Evolutionary conservation across 2,113 vertebrate species (phyloP).

Genomic region (Arizona elegans): DNA sequence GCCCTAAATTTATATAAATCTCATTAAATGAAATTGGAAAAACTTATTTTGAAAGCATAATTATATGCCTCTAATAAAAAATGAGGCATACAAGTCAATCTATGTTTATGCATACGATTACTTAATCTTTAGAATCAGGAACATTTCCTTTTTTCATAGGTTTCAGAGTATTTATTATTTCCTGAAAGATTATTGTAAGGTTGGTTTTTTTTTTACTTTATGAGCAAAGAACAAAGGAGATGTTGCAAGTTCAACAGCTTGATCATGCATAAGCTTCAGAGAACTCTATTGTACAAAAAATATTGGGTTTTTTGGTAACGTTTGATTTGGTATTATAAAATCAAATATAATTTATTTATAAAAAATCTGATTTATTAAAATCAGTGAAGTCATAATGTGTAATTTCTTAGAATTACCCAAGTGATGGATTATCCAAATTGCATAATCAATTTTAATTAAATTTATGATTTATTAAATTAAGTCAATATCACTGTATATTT

Average conservation of each 20-base stretch:
- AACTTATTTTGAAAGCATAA: neutral
- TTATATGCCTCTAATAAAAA: neutral
- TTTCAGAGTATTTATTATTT: neutral
- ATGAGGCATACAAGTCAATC: neutral
- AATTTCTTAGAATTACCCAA: neutral
- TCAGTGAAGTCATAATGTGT: neutral
- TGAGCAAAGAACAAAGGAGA: neutral
- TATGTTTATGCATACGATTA: neutral
- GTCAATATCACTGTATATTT: neutral
- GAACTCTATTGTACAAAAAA: neutral
- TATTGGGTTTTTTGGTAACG: neutral
- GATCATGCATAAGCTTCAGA: neutral
- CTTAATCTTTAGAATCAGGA: neutral
- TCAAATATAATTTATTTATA: neutral
- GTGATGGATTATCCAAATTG: neutral
- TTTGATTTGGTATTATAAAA: neutral
- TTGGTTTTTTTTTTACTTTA: neutral
- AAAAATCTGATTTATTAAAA: neutral
- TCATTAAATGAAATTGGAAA: neutral
- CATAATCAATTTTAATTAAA: neutral
- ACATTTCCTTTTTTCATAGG: neutral
- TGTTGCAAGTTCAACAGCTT: neutral
- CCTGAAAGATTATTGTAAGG: neutral
- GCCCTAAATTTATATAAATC: neutral
- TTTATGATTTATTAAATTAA: neutral